phyloP scores from a whole-genome alignment of 2,888 invertebrate genomes.

The Zele albiditarsus region DNA sequence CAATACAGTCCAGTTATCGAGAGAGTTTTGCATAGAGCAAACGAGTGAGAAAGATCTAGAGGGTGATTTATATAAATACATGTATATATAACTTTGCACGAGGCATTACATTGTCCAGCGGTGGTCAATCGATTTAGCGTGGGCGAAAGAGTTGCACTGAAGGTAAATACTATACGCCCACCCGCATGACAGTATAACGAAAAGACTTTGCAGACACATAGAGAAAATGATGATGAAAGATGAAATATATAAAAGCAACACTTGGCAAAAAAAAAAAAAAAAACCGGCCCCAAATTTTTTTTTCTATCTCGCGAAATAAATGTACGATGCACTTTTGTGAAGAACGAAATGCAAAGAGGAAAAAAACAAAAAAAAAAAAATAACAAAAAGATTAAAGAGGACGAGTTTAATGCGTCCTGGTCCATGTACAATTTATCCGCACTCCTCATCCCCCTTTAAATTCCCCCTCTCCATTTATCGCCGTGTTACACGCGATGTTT shows the following conservation, averaged over 20 bases:
- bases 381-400: slow-evolving; percentile 14
- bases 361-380: neutral
- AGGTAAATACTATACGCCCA: slow-evolving; percentile 5
- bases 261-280: neutral
- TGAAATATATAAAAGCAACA: neutral
- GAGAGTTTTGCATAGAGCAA: slow-evolving; percentile 2
- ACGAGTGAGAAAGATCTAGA: neutral
- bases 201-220: neutral
- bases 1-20: neutral
- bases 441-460: slow-evolving; percentile 13
- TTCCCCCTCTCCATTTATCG: slow-evolving; percentile 57
- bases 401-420: slow-evolving; percentile 38
- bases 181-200: slow-evolving; percentile 4
- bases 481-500: slow-evolving; percentile 61
- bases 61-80: slow-evolving; percentile 3
- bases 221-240: slow-evolving; percentile 7
- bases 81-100: neutral
- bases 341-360: neutral
- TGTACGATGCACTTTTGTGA: neutral
- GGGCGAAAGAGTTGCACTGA: slow-evolving; percentile 7
- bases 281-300: neutral
- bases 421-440: slow-evolving; percentile 33
- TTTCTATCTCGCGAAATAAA: neutral
- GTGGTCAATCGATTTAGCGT: slow-evolving; percentile 9
- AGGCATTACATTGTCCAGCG: slow-evolving; percentile 7